Evolutionary conservation across 2,113 vertebrate genomes (phyloP).

Genomic region (Otus sunia): DNA sequence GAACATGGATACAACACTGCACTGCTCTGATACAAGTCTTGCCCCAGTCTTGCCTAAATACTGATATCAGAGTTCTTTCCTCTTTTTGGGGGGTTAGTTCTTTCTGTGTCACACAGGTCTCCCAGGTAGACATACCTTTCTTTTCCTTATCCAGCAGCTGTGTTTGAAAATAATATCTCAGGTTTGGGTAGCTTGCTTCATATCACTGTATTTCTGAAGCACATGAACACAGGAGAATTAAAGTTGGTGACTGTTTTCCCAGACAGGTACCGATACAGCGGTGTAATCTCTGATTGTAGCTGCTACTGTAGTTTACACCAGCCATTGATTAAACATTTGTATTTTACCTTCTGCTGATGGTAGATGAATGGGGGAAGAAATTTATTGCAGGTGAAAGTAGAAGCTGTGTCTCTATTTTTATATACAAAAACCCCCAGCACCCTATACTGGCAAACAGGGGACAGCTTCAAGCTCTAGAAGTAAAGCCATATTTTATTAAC

Average conservation of each 20-base stretch:
- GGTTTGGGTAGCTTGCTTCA: not conserved
- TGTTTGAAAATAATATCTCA: not conserved
- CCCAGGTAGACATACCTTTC: not conserved
- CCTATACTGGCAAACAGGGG: not conserved
- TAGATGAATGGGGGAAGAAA: not conserved
- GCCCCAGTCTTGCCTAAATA: not conserved
- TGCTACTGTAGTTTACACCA: not conserved
- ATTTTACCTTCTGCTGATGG: not conserved
- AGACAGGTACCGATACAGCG: not conserved
- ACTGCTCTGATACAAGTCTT: not conserved
- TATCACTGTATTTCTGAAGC: not conserved
- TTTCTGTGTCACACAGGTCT: not conserved
- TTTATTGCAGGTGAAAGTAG: not conserved
- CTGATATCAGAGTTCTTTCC: not conserved
- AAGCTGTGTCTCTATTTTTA: not conserved
- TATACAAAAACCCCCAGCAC: rapidly evolving
- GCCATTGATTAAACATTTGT: not conserved
- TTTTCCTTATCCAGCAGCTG: not conserved
- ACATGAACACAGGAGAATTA: not conserved
- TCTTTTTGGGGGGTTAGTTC: not conserved
- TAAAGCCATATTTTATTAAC: not conserved
- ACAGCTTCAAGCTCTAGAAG: not conserved
- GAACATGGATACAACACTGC: rapidly evolving
- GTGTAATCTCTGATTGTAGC: not conserved
- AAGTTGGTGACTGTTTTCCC: not conserved